Evolutionary conservation across 2,113 vertebrate species (phyloP), one percentile per base, ranked within the genome.

Genomic region (Eretmochelys imbricata): DNA sequence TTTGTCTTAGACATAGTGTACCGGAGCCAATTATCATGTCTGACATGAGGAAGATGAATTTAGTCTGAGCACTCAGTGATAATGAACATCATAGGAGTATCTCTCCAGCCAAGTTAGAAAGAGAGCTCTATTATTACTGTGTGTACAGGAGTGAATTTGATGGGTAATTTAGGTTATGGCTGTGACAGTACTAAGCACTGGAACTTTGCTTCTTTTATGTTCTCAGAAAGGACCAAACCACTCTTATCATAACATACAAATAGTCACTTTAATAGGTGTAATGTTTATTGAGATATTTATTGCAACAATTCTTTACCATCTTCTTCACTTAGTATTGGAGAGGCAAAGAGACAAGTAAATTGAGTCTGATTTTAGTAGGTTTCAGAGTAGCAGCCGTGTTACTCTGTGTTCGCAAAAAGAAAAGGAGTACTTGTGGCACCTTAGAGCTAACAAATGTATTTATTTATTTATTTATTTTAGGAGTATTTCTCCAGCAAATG

Each of bases 1-100:
- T 27, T 84, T 82, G 79, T 50, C 53, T 57, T 0, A 1, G 13
- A 11, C 0, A 0, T 51, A 17, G 5, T 20, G 81, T 69, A 12
- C 35, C 20, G 2, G 38, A 69, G 17, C 38, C 22, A 65, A 24
- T 69, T 89, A 48, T 5, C 3, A 17, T 49, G 55, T 17, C 5
- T 13, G 17, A 51, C 11, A 31, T 42, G 65, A 62, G 20, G 59
- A 81, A 89, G 35, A 27, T 1, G 55, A 59, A 48, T 8, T 87
- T 11, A 80, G n/a, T 16, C 90, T 69, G 42, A 87, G 38, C 2
- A 35, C 11, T 48, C 19, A 49, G 46, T 8, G 55, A 19, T 13
- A 46, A 87, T 4, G 3, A 90, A 13, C 20, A 78, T 8, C 25
- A 72, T 0, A 53, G 46, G 38, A 89, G 50, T 31, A 53, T 2